Evolutionary conservation across 2,797 vertebrate species (phyloP), one percentile per base, ranked within the genome.

Genomic region (Catamblyrhynchus diadema): DNA sequence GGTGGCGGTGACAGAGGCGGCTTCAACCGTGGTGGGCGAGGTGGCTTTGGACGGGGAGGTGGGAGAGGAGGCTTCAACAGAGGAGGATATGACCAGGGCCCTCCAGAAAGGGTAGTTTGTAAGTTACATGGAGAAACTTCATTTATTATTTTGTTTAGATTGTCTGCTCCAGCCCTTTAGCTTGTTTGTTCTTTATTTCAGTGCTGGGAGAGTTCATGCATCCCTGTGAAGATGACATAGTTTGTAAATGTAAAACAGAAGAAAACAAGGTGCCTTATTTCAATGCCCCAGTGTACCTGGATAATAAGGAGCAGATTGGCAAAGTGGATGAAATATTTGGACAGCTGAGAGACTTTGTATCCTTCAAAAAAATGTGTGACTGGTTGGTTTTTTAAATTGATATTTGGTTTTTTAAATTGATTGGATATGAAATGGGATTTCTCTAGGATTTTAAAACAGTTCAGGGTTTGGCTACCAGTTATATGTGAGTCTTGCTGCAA

Each of bases 261-360:
- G 99, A 99, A 94, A 99, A 98, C 96, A 99, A 99, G 92, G 99
- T 99, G 82, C 99, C 99, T 66, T 99, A 99, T 96, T 99, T 99
- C 97, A 99, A 99, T 4, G 99, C 99, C 19, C 99, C 99, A 0
- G 99, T 99, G 45, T 99, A 99, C 90, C 96, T 99, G 98, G 99
- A 99, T 95, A 99, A 99, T 97, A 99, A 99, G 96, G 99, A 99
- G 81, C 99, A 99, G 95, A 99, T 99, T 27, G 99, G 99, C 32
- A 99, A 99, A 97, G 99, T 99, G 94, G 99, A 99, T 88, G 99
- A 99, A 97, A 99, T 99, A 96, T 99, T 99, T 6, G 99, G 99
- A 25, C 99, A 99, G 92, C 98, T 99, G 45, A 98, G 99, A 80
- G 99, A 99, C 92, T 99, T 99, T 98, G 99, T 99, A 99, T 99